phyloP scores from a whole-genome alignment of 2,888 invertebrate species.

The Priocnemis perturbator region DNA sequence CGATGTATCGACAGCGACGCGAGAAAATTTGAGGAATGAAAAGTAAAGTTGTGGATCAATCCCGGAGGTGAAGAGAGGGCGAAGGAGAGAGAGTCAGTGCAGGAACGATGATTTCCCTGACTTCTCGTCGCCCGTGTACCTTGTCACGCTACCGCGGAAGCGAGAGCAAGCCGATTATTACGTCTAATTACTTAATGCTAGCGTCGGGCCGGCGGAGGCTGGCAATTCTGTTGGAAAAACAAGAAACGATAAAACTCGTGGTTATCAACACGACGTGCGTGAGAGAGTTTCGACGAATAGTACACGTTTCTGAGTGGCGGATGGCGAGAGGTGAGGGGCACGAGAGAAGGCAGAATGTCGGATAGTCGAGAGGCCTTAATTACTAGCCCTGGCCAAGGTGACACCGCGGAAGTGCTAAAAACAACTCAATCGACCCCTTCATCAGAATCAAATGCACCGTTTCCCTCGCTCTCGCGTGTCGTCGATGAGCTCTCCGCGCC shows the following conservation, averaged over 20 bases:
- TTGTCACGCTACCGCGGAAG: conserved; percentile 47
- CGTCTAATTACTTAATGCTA: conserved; percentile 48
- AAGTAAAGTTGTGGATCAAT: background rate
- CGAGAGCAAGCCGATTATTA: conserved; percentile 54
- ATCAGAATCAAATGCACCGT: conserved; percentile 4
- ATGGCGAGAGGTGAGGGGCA: background rate
- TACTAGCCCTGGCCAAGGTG: conserved; percentile 25
- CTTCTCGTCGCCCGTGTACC: conserved; percentile 17
- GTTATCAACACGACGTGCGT: conserved; percentile 38
- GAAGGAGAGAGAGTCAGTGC: conserved; percentile 16
- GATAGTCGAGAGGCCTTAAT: conserved; percentile 38
- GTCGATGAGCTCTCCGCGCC: background rate
- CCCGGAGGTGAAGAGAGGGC: conserved; percentile 1
- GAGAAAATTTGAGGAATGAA: conserved; percentile 2
- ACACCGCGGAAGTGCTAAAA: conserved; percentile 23
- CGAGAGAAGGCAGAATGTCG: conserved; percentile 1
- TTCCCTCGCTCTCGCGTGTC: background rate
- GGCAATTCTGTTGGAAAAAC: conserved; percentile 57
- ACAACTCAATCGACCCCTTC: conserved; percentile 6
- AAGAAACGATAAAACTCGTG: conserved; percentile 23
- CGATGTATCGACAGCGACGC: conserved; percentile 7
- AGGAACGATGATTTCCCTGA: conserved; percentile 19
- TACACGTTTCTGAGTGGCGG: background rate
- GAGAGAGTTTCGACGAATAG: conserved; percentile 27
- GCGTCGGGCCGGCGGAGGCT: conserved; percentile 26